phyloP scores from a whole-genome alignment of 2,113 vertebrate genomes.

The Apaloderma vittatum region DNA sequence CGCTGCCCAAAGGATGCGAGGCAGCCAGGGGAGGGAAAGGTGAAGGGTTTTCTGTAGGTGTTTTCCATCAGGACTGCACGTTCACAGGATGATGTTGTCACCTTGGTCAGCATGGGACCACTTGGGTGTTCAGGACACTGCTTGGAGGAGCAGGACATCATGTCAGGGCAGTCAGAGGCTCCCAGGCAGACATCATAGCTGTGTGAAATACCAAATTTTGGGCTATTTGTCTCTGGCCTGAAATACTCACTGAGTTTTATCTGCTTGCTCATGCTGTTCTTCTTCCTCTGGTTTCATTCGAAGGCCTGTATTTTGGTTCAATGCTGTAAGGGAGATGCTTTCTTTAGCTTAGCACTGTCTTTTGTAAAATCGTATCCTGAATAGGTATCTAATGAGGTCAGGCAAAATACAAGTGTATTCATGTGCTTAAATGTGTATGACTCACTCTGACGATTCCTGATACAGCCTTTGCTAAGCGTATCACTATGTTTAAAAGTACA shows the following conservation, averaged over 20 bases:
- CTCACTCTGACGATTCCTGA: not conserved
- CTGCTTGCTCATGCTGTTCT: not conserved
- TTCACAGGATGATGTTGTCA: fast-evolving
- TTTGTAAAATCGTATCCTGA: constrained; percentile 12
- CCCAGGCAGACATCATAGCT: not conserved
- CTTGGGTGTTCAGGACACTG: fast-evolving
- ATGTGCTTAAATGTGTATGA: not conserved
- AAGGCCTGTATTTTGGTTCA: not conserved
- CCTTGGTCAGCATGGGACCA: fast-evolving
- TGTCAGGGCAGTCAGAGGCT: not conserved
- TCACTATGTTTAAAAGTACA: not conserved
- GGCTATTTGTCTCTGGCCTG: not conserved
- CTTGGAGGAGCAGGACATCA: not conserved
- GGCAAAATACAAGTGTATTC: not conserved
- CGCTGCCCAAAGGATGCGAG: fast-evolving
- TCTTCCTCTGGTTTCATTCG: not conserved
- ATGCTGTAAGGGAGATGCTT: not conserved
- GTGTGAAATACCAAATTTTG: not conserved
- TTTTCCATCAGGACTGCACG: not conserved
- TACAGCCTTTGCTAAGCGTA: not conserved
- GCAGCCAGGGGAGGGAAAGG: not conserved
- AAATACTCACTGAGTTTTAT: not conserved
- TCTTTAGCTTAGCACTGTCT: not conserved
- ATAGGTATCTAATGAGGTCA: constrained; percentile 9
- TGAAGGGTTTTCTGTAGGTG: not conserved